A percentile compares a stretch with the other conserved stretches of the same genome.
Conservation (phyloP, 2,888 invertebrate species). For the Polia nebulosa region DNA sequence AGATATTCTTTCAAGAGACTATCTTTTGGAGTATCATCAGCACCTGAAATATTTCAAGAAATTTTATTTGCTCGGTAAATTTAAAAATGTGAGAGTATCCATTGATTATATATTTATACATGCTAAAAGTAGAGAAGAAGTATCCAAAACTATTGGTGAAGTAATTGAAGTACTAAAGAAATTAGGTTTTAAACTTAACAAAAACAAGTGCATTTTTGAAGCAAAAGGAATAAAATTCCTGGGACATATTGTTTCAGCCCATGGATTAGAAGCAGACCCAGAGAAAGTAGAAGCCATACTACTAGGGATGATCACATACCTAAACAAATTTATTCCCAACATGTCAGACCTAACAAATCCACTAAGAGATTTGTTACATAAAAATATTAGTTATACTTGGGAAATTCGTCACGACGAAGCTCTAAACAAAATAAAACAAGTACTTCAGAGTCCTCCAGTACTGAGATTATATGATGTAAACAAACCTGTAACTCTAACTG, state of each 20-base stretch:
- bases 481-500: constrained; percentile 11
- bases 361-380: constrained; percentile 4
- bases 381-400: background rate
- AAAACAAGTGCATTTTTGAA: background rate
- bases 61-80: constrained; percentile 37
- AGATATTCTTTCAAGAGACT: constrained; percentile 32
- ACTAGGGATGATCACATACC: constrained; percentile 6
- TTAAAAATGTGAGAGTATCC: constrained; percentile 25
- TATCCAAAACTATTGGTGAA: background rate
- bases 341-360: constrained; percentile 1
- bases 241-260: constrained; percentile 3
- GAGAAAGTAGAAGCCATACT: constrained; percentile 8
- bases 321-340: constrained; percentile 1
- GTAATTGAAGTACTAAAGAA: background rate
- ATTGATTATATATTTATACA: constrained; percentile 14
- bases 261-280: constrained; percentile 11
- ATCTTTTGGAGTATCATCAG: constrained; percentile 49
- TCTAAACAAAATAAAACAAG: constrained; percentile 3
- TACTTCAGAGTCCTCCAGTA: constrained; percentile 13
- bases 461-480: constrained; percentile 8
- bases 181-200: constrained; percentile 10
- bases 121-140: constrained; percentile 9
- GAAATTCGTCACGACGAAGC: constrained; percentile 1
- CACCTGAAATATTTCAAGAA: constrained; percentile 46
- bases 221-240: constrained; percentile 5